These are phyloP conservation scores for Gnathonemus echidnorhynchus DNA, from an alignment of 2,113 vertebrate species.

Conservation along the genomic window DNA sequence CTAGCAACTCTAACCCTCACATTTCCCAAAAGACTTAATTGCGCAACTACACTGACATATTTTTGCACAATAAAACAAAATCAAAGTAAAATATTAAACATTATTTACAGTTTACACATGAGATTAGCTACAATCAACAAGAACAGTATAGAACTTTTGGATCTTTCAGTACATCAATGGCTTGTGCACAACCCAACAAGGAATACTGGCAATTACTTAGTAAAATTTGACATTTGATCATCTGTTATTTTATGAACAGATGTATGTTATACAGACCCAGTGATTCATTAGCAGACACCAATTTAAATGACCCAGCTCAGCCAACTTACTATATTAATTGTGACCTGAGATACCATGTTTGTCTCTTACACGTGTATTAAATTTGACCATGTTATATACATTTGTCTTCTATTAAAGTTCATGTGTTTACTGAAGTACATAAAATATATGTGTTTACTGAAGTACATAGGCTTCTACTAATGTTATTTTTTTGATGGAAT, in stretches of 20 bases:
- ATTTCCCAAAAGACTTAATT: not conserved
- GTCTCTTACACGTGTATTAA: not conserved
- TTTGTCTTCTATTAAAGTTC: not conserved
- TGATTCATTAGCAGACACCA: not conserved
- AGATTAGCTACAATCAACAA: not conserved
- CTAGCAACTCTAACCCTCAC: not conserved
- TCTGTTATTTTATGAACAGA: not conserved
- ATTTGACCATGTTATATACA: not conserved
- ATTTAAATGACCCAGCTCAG: not conserved
- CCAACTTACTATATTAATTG: not conserved
- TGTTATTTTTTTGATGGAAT: not conserved
- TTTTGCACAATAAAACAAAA: not conserved
- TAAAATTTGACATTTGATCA: not conserved
- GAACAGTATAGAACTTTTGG: not conserved
- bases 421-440: not conserved
- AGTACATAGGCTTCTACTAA: not conserved
- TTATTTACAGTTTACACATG: not conserved
- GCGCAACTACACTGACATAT: not conserved
- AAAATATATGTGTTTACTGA: not conserved
- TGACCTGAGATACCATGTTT: not conserved
- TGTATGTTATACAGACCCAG: too few species aligned
- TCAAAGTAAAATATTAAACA: not conserved
- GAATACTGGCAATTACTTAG: not conserved
- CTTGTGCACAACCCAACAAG: not conserved
- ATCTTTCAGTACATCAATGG: not conserved